Percentiles rank a stretch among this genome's conserved stretches.
These are phyloP conservation scores for Lithobates sylvaticus DNA, from an alignment of 2,797 vertebrate species.

Conservation along the genomic window DNA sequence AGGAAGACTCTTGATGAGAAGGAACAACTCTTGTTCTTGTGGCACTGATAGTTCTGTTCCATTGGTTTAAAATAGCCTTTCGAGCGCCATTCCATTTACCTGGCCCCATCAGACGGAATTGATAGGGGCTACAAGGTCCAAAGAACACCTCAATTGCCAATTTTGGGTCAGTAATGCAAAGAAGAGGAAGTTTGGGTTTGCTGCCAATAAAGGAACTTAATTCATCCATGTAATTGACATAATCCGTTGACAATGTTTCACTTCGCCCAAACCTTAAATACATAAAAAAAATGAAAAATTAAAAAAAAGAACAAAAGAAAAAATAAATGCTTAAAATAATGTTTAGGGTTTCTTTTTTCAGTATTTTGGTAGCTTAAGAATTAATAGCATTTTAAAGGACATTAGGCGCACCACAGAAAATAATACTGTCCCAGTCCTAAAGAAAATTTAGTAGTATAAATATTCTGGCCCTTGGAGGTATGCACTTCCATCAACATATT, in stretches of 20 bases:
- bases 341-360: too few relatives aligned
- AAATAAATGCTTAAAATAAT: too few relatives aligned
- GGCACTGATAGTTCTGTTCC: slow-evolving; percentile 75
- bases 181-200: slow-evolving; percentile 70
- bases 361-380: too few relatives aligned
- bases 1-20: slow-evolving; percentile 41
- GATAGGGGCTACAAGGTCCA: slow-evolving; percentile 83
- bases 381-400: too few relatives aligned
- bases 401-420: too few relatives aligned
- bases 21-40: slow-evolving; percentile 72
- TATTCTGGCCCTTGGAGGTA: too few relatives aligned
- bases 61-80: slow-evolving; percentile 84
- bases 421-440: too few relatives aligned
- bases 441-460: too few relatives aligned
- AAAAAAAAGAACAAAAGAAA: not conserved
- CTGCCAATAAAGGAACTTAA: slow-evolving; percentile 75
- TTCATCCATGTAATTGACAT: slow-evolving; percentile 85
- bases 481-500: too few relatives aligned
- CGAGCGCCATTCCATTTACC: slow-evolving; percentile 85
- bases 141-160: slow-evolving; percentile 76
- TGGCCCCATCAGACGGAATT: slow-evolving; percentile 81
- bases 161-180: slow-evolving; percentile 81
- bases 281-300: too few relatives aligned
- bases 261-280: slow-evolving; percentile 74
- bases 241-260: slow-evolving; percentile 77